Evolutionary conservation across 2,888 invertebrate genomes (phyloP), one percentile per base, ranked within the genome.

Genomic region (Sinodicranocentrus sp.): DNA sequence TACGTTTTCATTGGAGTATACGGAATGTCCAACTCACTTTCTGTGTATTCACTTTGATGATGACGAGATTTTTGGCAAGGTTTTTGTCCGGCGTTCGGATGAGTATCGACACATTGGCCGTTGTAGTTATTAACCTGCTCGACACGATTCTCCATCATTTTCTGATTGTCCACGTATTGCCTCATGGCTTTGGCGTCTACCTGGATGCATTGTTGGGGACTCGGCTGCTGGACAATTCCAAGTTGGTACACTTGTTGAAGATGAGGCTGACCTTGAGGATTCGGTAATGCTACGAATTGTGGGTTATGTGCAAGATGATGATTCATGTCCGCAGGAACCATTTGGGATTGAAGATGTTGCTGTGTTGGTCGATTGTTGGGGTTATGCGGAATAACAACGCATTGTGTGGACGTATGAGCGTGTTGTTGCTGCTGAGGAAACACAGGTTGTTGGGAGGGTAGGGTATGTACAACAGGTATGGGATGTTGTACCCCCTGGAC

Each of bases 1-100:
- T 82, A 82, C 1, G 82, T 78, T 44, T 78, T 84, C 65, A 84
- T 2, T 2, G 86, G 86, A 0, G 84, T 84, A 23, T 67, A 86
- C 2, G 86, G 86, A 28, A 86, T 86, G 33, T 86, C 86, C 19
- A 84, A 57, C 21, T 86, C 86, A 15, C 67, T 78, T 26, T 84
- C 84, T 1, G 77, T 78, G 6, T 25, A n/a, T 2, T 77, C 78
- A 25, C 28, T 1, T 1, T 43, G 8, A 1, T 54, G 65, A 5
- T 43, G 57, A 8, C 57, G 54, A 52, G n/a, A n/a, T n/a, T n/a
- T n/a, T n/a, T n/a, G n/a, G n/a, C 33, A 33, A 6, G 33, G 33
- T 10, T 33, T 33, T 33, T 10, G 33, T 10, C 33, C 33, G 33
- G 33, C 33, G 10, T 33, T 33, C 33, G 33, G 3, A 33, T 33